Percentiles rank a stretch among this genome's conserved stretches.
These are phyloP conservation scores for Malurus leucopterus DNA, from an alignment of 2,797 vertebrate species.

Conservation along the genomic window DNA sequence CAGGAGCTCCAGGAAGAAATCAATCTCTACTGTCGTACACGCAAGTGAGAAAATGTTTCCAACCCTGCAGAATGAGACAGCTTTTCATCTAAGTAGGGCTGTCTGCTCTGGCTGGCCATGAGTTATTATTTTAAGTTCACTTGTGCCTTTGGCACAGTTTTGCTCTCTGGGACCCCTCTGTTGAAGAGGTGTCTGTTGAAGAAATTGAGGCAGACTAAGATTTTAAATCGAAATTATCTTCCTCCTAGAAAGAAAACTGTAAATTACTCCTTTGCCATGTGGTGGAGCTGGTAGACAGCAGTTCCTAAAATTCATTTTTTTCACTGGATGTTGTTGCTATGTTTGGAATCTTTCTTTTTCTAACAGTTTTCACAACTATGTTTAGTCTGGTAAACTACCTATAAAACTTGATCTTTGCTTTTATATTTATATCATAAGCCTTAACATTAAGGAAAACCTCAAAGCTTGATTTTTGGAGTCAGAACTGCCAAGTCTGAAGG, in stretches of 20 bases:
- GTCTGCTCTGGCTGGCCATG: neutral
- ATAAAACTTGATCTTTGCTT: conserved; percentile 50
- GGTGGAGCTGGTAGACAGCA: conserved; percentile 74
- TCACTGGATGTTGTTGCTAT: conserved; percentile 10
- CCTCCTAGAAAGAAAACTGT: neutral
- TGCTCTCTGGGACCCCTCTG: neutral
- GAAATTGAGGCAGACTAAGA: neutral
- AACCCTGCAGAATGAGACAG: neutral
- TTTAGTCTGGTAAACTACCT: conserved; percentile 61
- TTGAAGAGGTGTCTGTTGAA: neutral
- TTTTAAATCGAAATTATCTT: neutral
- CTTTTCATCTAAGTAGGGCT: neutral
- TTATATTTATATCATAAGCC: conserved; percentile 46
- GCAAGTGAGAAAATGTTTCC: neutral
- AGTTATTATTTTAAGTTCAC: neutral
- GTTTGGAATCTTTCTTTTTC: conserved; percentile 34
- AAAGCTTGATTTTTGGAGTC: conserved; percentile 2
- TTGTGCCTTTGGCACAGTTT: neutral
- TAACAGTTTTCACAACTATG: conserved; percentile 26
- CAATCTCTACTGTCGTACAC: neutral
- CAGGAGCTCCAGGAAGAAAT: neutral
- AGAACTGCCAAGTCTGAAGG: conserved; percentile 15
- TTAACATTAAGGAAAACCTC: neutral
- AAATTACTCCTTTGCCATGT: conserved; percentile 56
- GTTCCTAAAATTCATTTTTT: conserved; percentile 12